Percentiles rank a stretch among this genome's conserved stretches.
Evolutionary conservation across 2,797 vertebrate species (phyloP).

Genomic region (Parauchenoglanis punctatus): DNA sequence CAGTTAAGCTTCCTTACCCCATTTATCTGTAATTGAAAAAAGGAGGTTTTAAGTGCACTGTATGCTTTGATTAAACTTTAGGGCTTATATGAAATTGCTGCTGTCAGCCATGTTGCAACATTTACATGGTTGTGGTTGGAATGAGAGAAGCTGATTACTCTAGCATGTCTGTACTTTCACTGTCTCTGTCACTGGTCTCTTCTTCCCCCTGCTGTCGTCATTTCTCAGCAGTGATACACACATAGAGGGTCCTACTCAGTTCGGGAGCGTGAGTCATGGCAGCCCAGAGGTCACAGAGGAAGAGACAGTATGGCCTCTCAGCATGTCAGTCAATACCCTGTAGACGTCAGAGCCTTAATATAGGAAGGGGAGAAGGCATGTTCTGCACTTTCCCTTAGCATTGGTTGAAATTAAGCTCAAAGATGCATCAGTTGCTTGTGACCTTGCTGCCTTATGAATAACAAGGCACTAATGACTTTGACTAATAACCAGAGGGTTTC

Average conservation of each 20-base stretch:
- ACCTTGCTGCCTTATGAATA: constrained; percentile 39
- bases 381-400: constrained; percentile 44
- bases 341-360: constrained; percentile 54
- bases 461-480: constrained; percentile 33
- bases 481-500: constrained; percentile 38
- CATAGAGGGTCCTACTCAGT: constrained; percentile 38
- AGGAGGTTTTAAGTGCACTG: constrained; percentile 17
- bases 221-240: constrained; percentile 33
- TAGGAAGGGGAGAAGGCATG: constrained; percentile 44
- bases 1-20: constrained; percentile 63
- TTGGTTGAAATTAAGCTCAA: constrained; percentile 36
- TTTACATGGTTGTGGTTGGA: constrained; percentile 44
- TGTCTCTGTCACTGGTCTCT: constrained; percentile 31
- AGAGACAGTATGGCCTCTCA: constrained; percentile 46
- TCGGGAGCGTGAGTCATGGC: constrained; percentile 51
- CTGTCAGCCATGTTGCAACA: constrained; percentile 37
- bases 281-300: constrained; percentile 53
- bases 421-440: constrained; percentile 38
- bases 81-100: constrained; percentile 52
- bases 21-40: constrained; percentile 65
- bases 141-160: constrained; percentile 37
- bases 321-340: constrained; percentile 57
- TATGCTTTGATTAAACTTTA: constrained; percentile 61
- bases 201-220: constrained; percentile 36
- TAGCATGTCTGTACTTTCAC: constrained; percentile 22